Percentiles rank a stretch among this genome's conserved stretches.
phyloP scores from a whole-genome alignment of 1,140 invertebrate genomes.

The Rhagoletis pomonella region DNA sequence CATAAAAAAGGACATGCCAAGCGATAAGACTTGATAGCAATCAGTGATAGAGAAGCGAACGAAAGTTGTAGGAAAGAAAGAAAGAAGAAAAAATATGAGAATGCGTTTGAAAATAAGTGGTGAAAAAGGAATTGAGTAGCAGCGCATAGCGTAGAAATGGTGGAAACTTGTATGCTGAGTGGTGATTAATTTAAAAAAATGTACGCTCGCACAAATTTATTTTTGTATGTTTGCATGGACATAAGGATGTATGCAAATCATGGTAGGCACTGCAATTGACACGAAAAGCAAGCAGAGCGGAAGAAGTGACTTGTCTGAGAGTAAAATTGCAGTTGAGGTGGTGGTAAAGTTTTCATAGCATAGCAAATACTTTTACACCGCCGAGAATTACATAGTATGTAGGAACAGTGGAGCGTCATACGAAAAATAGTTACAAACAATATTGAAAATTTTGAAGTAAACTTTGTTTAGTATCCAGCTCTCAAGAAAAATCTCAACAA shows the following conservation, averaged over 20 bases:
- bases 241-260: not conserved
- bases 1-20: not conserved
- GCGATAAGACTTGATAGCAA: not conserved
- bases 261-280: constrained; percentile 17
- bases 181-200: not conserved
- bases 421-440: no score
- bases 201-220: no score
- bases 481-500: no score
- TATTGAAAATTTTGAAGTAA: no score
- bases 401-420: not conserved
- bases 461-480: no score
- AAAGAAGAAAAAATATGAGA: not conserved
- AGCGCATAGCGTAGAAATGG: not conserved
- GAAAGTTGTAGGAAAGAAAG: not conserved
- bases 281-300: constrained; percentile 39
- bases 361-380: not conserved
- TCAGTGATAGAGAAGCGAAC: not conserved
- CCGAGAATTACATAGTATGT: not conserved
- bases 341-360: not conserved
- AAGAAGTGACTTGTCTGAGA: constrained; percentile 1
- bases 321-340: not conserved
- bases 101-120: not conserved
- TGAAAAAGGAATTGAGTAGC: not conserved
- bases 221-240: not conserved
- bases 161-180: no score